A percentile compares a stretch with the other conserved stretches of the same genome.
Conservation (phyloP, 2,888 invertebrate species). For the Amphiduros pacificus region DNA sequence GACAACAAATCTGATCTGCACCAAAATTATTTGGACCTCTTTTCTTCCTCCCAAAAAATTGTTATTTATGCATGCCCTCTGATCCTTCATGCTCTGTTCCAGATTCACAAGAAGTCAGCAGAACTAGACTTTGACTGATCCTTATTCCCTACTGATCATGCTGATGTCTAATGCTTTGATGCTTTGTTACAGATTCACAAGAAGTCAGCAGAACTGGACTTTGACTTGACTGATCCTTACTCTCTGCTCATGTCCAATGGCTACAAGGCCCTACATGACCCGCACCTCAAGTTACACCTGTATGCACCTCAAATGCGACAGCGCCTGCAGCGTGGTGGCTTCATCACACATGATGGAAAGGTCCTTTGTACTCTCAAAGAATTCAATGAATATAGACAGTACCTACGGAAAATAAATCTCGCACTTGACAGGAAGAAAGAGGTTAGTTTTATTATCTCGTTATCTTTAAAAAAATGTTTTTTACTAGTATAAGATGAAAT, state of each 20-base stretch:
- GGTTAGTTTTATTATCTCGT: no score
- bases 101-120: constrained; percentile 21
- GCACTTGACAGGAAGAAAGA: constrained; percentile 34
- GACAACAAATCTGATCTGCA: no score
- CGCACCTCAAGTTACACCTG: constrained; percentile 36
- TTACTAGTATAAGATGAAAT: no score
- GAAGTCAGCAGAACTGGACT: constrained; percentile 33
- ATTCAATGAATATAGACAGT: constrained; percentile 69
- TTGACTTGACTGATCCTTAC: constrained; percentile 46
- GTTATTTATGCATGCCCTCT: neutral
- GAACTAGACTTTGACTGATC: constrained; percentile 46
- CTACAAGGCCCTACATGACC: constrained; percentile 49
- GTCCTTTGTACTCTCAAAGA: constrained; percentile 69
- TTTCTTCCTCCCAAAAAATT: no score
- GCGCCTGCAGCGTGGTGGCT: constrained; percentile 64
- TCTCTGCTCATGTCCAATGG: constrained; percentile 38
- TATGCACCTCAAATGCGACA: constrained; percentile 24
- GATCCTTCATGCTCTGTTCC: neutral
- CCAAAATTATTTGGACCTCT: no score
- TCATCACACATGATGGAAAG: constrained; percentile 66
- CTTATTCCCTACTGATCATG: constrained; percentile 35
- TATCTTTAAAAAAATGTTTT: no score
- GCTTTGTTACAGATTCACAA: constrained; percentile 18
- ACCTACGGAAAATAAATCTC: constrained; percentile 55
- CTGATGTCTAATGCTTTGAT: neutral